Evolutionary conservation across 2,113 vertebrate genomes (phyloP).

Genomic region (Alaudala cheleensis): DNA sequence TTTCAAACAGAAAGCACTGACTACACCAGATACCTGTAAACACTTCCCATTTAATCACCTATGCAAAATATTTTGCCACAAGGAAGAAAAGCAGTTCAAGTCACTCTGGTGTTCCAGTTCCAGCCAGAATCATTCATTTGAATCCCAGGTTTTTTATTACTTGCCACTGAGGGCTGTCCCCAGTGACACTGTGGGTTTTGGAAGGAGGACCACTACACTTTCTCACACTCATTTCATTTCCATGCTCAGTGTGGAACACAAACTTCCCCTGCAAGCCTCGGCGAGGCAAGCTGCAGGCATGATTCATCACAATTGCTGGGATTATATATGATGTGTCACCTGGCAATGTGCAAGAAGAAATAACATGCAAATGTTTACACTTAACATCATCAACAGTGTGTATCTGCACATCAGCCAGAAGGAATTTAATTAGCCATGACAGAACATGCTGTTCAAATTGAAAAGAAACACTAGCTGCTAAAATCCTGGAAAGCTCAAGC

Average conservation of each 20-base stretch:
- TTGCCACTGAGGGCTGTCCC: not conserved
- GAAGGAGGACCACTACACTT: not conserved
- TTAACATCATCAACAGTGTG: conserved; percentile 57
- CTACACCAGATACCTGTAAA: not conserved
- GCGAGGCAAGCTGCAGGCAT: conserved; percentile 3
- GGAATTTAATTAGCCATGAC: conserved; percentile 64
- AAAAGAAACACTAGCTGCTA: conserved; percentile 55
- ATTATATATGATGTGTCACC: conserved; percentile 54
- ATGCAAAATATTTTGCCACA: not conserved
- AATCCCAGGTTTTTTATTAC: not conserved
- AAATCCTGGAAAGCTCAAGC: conserved; percentile 61
- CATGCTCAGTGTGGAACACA: not conserved
- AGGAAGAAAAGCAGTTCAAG: not conserved
- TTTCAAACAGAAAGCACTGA: not conserved
- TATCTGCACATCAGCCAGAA: conserved; percentile 59
- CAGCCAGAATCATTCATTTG: not conserved
- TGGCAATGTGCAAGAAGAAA: conserved; percentile 40
- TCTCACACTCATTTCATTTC: not conserved
- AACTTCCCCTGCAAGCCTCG: not conserved
- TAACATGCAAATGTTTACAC: conserved; percentile 60
- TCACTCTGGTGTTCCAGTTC: not conserved
- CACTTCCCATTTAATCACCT: not conserved
- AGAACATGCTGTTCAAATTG: conserved; percentile 50
- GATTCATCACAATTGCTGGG: conserved; percentile 37
- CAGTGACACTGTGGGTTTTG: not conserved